These are phyloP conservation scores for Daubentonia madagascariensis DNA, from an alignment of 2,113 vertebrate species.

Conservation along the genomic window DNA sequence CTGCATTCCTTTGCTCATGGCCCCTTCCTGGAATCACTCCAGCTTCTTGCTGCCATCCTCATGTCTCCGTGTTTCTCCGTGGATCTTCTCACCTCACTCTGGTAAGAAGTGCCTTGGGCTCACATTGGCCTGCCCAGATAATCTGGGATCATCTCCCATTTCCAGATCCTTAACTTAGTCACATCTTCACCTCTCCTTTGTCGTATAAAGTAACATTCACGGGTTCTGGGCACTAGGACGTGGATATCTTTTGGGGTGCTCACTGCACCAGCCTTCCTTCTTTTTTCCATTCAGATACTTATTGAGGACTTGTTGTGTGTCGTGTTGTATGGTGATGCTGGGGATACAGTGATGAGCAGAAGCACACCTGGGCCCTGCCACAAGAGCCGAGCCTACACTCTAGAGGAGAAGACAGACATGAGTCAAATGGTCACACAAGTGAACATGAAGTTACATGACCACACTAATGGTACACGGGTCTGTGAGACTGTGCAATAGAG, in stretches of 20 bases:
- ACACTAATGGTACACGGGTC: rapidly evolving
- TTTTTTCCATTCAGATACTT: neutral
- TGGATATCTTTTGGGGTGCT: neutral
- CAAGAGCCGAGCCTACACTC: neutral
- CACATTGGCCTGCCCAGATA: neutral
- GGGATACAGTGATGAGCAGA: neutral
- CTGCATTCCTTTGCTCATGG: neutral
- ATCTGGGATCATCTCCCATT: neutral
- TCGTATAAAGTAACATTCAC: neutral
- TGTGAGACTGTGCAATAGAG: neutral
- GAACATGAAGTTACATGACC: neutral
- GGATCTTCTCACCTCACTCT: neutral
- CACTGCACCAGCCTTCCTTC: neutral
- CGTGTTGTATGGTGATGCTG: too few relatives aligned
- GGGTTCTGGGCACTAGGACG: neutral
- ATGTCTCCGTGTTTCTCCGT: neutral
- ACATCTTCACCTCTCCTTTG: neutral
- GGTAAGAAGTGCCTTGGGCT: neutral
- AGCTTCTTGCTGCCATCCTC: neutral
- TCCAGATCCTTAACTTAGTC: neutral
- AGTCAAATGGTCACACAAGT: neutral
- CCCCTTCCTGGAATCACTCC: neutral
- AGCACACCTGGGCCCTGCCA: neutral
- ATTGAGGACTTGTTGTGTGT: neutral
- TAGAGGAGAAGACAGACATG: neutral